Percentiles rank a stretch among this genome's conserved stretches.
Evolutionary conservation across 2,888 invertebrate genomes (phyloP).

Genomic region (Cosmia trapezina): DNA sequence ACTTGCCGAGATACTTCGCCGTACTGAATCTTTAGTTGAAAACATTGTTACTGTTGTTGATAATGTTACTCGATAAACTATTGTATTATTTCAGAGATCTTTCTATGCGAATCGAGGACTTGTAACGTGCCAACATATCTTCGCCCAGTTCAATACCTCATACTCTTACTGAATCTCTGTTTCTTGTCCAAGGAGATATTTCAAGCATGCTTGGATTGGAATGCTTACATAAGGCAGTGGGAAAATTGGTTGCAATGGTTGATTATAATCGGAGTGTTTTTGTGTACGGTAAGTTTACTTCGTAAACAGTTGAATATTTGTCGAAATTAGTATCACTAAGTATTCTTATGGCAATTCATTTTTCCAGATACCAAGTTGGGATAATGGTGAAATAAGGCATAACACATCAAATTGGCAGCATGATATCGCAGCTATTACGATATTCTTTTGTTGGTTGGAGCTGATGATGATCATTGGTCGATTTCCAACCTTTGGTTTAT

Average conservation of each 20-base stretch:
- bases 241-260: slow-evolving; percentile 96
- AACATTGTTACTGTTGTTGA: no score
- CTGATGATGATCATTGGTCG: slow-evolving; percentile 96
- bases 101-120: slow-evolving; percentile 85
- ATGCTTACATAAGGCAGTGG: slow-evolving; percentile 94
- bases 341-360: background rate
- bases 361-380: slow-evolving; percentile 84
- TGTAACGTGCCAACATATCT: slow-evolving; percentile 84
- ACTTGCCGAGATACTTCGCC: no score
- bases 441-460: slow-evolving; percentile 95
- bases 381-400: slow-evolving; percentile 75
- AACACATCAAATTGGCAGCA: slow-evolving; percentile 93
- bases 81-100: slow-evolving; percentile 84
- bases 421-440: slow-evolving; percentile 94
- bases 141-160: slow-evolving; percentile 90
- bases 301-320: background rate
- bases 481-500: slow-evolving; percentile 96
- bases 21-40: background rate
- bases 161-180: slow-evolving; percentile 91
- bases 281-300: slow-evolving; percentile 90
- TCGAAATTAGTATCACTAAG: background rate
- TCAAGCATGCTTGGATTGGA: slow-evolving; percentile 93
- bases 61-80: background rate
- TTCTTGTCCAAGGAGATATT: slow-evolving; percentile 94
- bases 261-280: slow-evolving; percentile 93